Evolutionary conservation across 2,113 vertebrate genomes (phyloP), one percentile per base, ranked within the genome.

Genomic region (Chauna torquata): DNA sequence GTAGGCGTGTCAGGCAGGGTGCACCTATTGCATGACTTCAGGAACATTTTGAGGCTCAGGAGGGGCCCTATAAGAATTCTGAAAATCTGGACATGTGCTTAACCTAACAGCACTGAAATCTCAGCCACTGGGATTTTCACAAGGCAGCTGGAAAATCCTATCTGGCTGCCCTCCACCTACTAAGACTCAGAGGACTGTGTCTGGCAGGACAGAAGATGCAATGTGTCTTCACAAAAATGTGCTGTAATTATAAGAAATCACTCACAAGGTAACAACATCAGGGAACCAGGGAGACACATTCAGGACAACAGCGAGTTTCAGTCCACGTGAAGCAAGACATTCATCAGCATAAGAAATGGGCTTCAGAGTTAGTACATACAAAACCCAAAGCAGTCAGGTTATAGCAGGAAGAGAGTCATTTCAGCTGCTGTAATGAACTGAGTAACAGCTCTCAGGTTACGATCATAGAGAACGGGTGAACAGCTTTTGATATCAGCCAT

Each of bases 111-210:
- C 82, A 23, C 68, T 10, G 57, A 88, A 82, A 45, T 71, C 69
- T 93, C 80, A 78, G 76, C 55, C 80, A 44, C 50, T 28, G 76
- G 72, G 92, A 82, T 84, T 94, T 90, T 78, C 82, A 92, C 32
- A 82, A 78, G 86, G 83, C 86, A 91, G 88, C 86, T 96, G 88
- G 72, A 96, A 79, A 89, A 82, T 87, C 50, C 58, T 91, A n/a
- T 75, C 89, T 91, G 96, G 93, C 86, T 96, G 78, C 91, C 45
- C 74, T 94, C 89, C 92, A 95, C 86, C 78, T 91, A 13, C 72
- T 24, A 62, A 16, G 49, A 24, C 76, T 86, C 92, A 2, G 34
- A 94, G 83, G 86, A 27, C 42, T 25, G 45, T 36, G 83, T 79
- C 92, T 92, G 91, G 94, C 88, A 94, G 74, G 66, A 72, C 42